These are phyloP conservation scores for Leptatherina wallacei DNA, from an alignment of 2,797 vertebrate species.

Conservation along the genomic window DNA sequence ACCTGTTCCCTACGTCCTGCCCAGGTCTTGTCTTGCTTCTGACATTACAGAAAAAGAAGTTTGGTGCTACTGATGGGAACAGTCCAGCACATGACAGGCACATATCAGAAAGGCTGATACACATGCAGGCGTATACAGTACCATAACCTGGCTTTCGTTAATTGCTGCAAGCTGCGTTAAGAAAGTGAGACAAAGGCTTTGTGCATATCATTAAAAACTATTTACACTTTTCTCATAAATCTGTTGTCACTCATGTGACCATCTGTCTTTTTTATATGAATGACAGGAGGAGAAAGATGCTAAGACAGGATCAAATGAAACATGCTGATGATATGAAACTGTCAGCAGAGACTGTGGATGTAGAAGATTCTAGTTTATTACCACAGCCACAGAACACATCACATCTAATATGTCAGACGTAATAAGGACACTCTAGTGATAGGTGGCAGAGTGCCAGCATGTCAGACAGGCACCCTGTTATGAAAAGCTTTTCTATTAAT, in stretches of 20 bases:
- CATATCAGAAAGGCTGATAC: slow-evolving; percentile 25
- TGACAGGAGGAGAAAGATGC: slow-evolving; percentile 49
- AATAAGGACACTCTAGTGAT: slow-evolving; percentile 67
- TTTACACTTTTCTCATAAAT: slow-evolving; percentile 54
- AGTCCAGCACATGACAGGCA: slow-evolving; percentile 39
- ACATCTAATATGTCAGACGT: slow-evolving; percentile 75
- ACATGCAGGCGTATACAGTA: background rate
- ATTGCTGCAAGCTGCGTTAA: background rate
- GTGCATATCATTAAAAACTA: slow-evolving; percentile 66
- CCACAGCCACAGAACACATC: slow-evolving; percentile 63
- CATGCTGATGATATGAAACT: slow-evolving; percentile 71
- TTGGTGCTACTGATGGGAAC: slow-evolving; percentile 53
- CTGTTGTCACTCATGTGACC: slow-evolving; percentile 39
- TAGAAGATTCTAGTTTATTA: slow-evolving; percentile 70
- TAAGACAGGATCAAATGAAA: slow-evolving; percentile 62
- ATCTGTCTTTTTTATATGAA: slow-evolving; percentile 62
- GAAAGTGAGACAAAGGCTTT: slow-evolving; percentile 32
- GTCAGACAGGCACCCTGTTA: slow-evolving; percentile 71
- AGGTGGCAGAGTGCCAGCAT: slow-evolving; percentile 69
- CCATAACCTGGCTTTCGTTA: slow-evolving; percentile 28
- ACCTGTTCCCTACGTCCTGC: slow-evolving; percentile 68
- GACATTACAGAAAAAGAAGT: slow-evolving; percentile 49
- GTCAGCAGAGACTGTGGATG: slow-evolving; percentile 63
- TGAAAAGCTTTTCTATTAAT: slow-evolving; percentile 76
- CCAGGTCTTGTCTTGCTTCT: slow-evolving; percentile 51